A percentile compares a stretch with the other conserved stretches of the same genome.
These are phyloP conservation scores for Pterostichus niger DNA, from an alignment of 2,888 invertebrate genomes.

Conservation along the genomic window DNA sequence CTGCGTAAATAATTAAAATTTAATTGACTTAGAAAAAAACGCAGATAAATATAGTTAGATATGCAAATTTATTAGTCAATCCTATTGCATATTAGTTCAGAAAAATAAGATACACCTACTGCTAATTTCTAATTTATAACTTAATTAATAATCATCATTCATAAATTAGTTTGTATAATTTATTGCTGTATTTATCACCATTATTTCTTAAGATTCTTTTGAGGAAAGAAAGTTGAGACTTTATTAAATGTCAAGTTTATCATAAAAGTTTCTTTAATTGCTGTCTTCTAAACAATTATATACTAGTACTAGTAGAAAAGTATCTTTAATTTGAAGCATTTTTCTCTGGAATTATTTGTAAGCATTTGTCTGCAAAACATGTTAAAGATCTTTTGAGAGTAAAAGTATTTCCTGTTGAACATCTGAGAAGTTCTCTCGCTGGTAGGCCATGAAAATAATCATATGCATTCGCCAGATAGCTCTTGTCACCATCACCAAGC, in stretches of 20 bases:
- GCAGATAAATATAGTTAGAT: background rate
- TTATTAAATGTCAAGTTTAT: no score
- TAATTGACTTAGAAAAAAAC: background rate
- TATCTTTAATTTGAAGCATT: no score
- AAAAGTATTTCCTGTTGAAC: background rate
- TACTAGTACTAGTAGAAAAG: no score
- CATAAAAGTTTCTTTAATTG: no score
- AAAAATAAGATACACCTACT: background rate
- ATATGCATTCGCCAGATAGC: constrained; percentile 50
- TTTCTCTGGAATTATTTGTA: no score
- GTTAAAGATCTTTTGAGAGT: background rate
- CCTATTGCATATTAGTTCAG: background rate
- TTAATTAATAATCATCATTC: constrained; percentile 15
- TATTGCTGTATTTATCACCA: background rate
- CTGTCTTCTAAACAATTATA: no score
- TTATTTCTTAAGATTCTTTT: background rate
- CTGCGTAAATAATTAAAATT: background rate
- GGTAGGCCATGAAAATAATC: constrained; percentile 59
- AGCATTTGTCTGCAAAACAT: no score
- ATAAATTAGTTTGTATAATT: constrained; percentile 21
- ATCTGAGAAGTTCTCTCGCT: background rate
- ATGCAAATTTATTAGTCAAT: constrained; percentile 30
- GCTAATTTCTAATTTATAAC: constrained; percentile 30
- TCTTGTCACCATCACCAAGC: constrained; percentile 54
- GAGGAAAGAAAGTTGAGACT: background rate